Conservation (phyloP, 2,888 invertebrate species). For the Stenodera caucasica region DNA sequence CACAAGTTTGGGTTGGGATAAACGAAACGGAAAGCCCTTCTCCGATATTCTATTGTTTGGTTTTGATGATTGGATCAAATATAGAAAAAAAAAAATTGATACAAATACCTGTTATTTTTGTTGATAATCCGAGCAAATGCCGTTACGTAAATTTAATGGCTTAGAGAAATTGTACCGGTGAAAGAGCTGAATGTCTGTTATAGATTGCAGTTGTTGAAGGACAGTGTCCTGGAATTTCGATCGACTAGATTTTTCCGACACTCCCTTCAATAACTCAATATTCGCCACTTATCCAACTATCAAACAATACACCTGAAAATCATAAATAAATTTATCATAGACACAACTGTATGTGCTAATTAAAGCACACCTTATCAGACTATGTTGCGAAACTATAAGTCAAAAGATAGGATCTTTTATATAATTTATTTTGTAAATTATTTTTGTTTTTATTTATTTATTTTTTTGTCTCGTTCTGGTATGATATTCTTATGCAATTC, state of each 20-base stretch:
- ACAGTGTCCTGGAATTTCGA: neutral
- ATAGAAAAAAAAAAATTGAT: too few relatives aligned
- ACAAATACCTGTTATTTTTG: neutral
- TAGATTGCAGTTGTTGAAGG: neutral
- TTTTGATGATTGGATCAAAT: neutral
- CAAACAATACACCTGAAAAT: neutral
- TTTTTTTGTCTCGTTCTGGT: neutral
- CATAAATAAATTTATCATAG: neutral
- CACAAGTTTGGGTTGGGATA: too few relatives aligned
- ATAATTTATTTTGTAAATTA: neutral
- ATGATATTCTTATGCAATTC: too few relatives aligned
- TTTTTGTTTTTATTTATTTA: neutral
- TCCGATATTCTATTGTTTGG: neutral
- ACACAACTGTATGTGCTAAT: slow-evolving; percentile 1
- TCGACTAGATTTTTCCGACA: neutral
- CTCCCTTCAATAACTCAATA: neutral
- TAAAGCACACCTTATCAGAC: neutral
- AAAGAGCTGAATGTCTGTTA: neutral
- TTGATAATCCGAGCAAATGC: neutral
- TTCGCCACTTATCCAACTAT: neutral
- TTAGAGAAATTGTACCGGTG: neutral
- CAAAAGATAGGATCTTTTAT: neutral
- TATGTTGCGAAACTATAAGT: neutral
- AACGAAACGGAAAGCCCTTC: neutral
- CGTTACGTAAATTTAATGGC: neutral